A percentile compares a stretch with the other conserved stretches of the same genome.
Evolutionary conservation across 2,888 invertebrate genomes (phyloP).

Genomic region (Philereme vetulata): DNA sequence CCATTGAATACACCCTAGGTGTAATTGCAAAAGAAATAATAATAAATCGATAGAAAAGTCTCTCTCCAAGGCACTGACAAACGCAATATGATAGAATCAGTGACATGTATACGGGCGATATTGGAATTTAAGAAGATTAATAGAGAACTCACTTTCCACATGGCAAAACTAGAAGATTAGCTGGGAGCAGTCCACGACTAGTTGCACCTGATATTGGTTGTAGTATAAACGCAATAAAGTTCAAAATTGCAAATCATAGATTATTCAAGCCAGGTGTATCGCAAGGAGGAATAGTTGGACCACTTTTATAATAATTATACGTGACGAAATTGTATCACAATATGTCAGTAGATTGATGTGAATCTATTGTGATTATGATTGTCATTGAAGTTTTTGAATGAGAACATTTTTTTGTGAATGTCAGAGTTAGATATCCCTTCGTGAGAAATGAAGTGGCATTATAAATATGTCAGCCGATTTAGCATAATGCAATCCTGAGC

Average conservation of each 20-base stretch:
- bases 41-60: no score
- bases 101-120: no score
- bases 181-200: no score
- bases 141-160: no score
- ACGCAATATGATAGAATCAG: no score
- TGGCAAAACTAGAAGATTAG: no score
- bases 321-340: slow-evolving; percentile 77
- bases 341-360: slow-evolving; percentile 65
- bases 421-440: slow-evolving; percentile 18
- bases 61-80: no score
- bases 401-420: slow-evolving; percentile 31
- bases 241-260: no score
- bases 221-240: no score
- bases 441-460: slow-evolving; percentile 34
- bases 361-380: slow-evolving; percentile 40
- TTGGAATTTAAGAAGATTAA: no score
- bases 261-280: slow-evolving; percentile 38
- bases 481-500: neutral
- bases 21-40: no score
- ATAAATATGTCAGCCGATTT: slow-evolving; percentile 17
- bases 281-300: slow-evolving; percentile 63
- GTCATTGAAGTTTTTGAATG: slow-evolving; percentile 37
- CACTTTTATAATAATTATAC: slow-evolving; percentile 70
- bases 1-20: slow-evolving; percentile 32
- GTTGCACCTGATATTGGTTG: no score